These are phyloP conservation scores for Agrotis puta DNA, from an alignment of 2,888 invertebrate species.

Conservation along the genomic window DNA sequence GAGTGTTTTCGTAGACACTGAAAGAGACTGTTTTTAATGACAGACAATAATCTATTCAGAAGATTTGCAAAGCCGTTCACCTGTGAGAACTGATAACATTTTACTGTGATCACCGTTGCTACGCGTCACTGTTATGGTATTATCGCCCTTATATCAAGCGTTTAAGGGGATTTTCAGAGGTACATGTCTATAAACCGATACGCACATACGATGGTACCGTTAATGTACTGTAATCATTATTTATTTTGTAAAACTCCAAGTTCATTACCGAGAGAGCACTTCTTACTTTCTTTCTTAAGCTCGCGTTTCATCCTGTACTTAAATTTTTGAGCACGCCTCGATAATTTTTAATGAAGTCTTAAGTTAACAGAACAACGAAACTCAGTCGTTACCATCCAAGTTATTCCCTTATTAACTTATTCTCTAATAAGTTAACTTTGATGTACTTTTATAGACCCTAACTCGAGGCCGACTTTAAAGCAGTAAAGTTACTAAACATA, in stretches of 20 bases:
- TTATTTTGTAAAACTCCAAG: constrained; percentile 36
- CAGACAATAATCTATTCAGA: constrained; percentile 17
- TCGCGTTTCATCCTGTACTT: constrained; percentile 51
- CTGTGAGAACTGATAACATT: constrained; percentile 36
- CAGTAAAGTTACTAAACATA: constrained; percentile 54
- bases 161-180: constrained; percentile 17
- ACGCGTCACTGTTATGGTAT: constrained; percentile 18
- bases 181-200: background rate
- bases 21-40: background rate
- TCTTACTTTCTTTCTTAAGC: constrained; percentile 41
- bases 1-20: background rate
- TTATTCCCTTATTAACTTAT: constrained; percentile 64
- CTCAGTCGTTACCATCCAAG: constrained; percentile 57
- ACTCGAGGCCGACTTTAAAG: constrained; percentile 40
- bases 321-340: constrained; percentile 53
- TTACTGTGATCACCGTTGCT: constrained; percentile 14
- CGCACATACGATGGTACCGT: constrained; percentile 2
- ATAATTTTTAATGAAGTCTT: constrained; percentile 62
- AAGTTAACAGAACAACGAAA: constrained; percentile 60
- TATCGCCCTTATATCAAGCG: constrained; percentile 32
- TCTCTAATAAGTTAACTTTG: constrained; percentile 65
- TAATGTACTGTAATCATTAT: constrained; percentile 37
- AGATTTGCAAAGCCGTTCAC: constrained; percentile 28
- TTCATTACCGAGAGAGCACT: constrained; percentile 27
- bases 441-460: constrained; percentile 59